Conservation (phyloP, 2,888 invertebrate genomes). For the Leucania comma region DNA sequence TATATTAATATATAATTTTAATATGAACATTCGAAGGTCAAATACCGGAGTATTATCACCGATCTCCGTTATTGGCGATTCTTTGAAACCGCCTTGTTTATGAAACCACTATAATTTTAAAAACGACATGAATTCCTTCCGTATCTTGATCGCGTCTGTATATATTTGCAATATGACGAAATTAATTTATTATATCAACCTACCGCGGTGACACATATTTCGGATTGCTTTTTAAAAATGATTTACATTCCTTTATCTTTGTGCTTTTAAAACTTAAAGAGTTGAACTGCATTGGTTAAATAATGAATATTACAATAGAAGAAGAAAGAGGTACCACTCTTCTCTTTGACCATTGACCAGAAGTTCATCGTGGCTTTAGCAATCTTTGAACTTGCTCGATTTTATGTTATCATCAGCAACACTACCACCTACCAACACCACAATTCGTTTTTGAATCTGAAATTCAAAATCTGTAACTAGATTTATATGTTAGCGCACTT, state of each 20-base stretch:
- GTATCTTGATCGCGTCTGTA: constrained; percentile 59
- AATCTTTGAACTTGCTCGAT: background rate
- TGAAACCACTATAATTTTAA: constrained; percentile 42
- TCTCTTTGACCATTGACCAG: too few species aligned
- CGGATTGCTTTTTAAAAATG: constrained; percentile 6
- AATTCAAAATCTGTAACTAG: too few species aligned
- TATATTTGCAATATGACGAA: constrained; percentile 53
- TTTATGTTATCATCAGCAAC: background rate
- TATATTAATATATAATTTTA: constrained; percentile 15
- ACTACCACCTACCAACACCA: background rate
- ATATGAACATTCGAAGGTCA: constrained; percentile 46
- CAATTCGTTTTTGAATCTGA: background rate
- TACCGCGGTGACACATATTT: constrained; percentile 34
- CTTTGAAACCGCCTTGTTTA: constrained; percentile 54
- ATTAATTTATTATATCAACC: constrained; percentile 33
- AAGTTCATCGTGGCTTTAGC: background rate
- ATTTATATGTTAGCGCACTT: background rate
- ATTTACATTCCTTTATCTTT: constrained; percentile 23
- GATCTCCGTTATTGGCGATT: constrained; percentile 54
- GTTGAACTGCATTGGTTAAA: background rate
- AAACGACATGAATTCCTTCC: constrained; percentile 55
- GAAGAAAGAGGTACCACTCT: background rate
- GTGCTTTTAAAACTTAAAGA: background rate
- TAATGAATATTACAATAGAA: background rate
- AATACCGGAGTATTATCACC: constrained; percentile 58